Conservation (phyloP, 2,797 vertebrate genomes). For the Cephalopachus bancanus region DNA sequence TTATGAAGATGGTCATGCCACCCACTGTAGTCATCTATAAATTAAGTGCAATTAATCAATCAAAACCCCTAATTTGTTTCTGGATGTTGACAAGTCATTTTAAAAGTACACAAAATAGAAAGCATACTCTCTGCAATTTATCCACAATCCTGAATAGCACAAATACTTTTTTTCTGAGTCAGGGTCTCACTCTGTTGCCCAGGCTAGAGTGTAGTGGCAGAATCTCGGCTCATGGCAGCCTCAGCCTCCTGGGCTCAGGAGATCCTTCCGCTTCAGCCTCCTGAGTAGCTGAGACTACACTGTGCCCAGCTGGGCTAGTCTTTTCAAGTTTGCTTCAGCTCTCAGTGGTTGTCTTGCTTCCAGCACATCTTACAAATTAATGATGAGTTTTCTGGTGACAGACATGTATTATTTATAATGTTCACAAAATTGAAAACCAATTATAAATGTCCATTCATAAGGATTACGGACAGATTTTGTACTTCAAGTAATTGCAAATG, state of each 20-base stretch:
- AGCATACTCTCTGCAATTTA: neutral
- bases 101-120: neutral
- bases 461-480: neutral
- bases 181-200: neutral
- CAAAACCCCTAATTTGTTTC: neutral
- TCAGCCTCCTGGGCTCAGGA: too few relatives aligned
- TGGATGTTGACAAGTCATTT: constrained; percentile 11
- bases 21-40: neutral
- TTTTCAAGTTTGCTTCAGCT: neutral
- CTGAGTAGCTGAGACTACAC: too few relatives aligned
- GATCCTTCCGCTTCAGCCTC: too few relatives aligned
- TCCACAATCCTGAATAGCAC: neutral
- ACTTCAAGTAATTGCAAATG: constrained; percentile 8
- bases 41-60: neutral
- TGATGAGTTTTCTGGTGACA: neutral
- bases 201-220: too few relatives aligned
- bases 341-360: neutral
- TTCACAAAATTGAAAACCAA: neutral
- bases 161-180: neutral
- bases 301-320: neutral
- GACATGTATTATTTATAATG: neutral
- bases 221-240: too few relatives aligned
- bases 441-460: neutral
- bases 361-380: neutral
- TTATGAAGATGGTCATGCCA: neutral